These are phyloP conservation scores for Maniola jurtina DNA, from an alignment of 1,140 invertebrate species.

Conservation along the genomic window DNA sequence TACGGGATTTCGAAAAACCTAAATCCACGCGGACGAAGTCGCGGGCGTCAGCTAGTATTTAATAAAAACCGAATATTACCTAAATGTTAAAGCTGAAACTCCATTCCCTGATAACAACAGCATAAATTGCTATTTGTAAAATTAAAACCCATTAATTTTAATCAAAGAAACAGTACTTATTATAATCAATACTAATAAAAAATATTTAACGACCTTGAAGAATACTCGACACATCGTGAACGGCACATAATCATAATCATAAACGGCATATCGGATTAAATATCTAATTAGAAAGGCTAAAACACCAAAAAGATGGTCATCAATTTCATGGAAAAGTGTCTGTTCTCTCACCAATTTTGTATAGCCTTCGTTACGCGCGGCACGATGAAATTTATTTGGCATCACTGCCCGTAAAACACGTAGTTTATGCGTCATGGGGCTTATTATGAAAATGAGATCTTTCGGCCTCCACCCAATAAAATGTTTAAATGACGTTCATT, in stretches of 20 bases:
- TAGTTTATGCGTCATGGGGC: slow-evolving; percentile 53
- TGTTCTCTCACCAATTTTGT: slow-evolving; percentile 30
- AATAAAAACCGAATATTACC: no score
- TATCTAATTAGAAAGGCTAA: slow-evolving; percentile 21
- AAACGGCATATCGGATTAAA: neutral
- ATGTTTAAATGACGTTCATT: slow-evolving; percentile 61
- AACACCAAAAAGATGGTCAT: slow-evolving; percentile 19
- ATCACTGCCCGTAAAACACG: slow-evolving; percentile 54
- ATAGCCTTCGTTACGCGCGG: slow-evolving; percentile 33
- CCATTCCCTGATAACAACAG: no score
- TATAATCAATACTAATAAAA: neutral
- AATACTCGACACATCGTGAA: neutral
- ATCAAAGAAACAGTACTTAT: no score
- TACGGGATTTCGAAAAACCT: no score
- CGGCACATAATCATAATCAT: neutral
- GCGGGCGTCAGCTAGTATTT: no score
- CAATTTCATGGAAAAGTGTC: slow-evolving; percentile 20
- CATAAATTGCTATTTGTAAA: neutral
- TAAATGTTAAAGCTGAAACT: no score
- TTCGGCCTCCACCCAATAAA: slow-evolving; percentile 56
- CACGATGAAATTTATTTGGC: slow-evolving; percentile 55
- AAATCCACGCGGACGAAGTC: no score
- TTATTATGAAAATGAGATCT: slow-evolving; percentile 55
- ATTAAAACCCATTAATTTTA: neutral
- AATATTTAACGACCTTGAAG: neutral